These are phyloP conservation scores for Whitmania pigra DNA, from an alignment of 1,140 invertebrate species.

Conservation along the genomic window DNA sequence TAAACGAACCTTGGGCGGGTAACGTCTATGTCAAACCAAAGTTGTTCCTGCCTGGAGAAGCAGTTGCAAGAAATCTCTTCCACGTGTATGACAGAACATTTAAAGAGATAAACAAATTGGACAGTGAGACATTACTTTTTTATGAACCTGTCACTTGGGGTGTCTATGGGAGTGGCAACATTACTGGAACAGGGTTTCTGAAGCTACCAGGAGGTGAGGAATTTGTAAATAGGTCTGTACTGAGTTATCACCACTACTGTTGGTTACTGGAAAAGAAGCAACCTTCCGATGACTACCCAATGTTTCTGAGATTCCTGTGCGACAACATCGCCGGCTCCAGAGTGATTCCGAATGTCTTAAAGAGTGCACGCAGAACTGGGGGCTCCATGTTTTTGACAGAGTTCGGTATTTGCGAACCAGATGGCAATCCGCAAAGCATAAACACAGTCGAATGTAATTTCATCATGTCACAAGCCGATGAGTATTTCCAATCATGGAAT, in stretches of 20 bases:
- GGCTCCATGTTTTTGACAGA: conserved; percentile 30
- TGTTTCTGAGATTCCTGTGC: conserved; percentile 20
- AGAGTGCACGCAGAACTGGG: conserved; percentile 24
- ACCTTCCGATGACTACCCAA: conserved; percentile 2
- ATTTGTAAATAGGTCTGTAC: conserved; percentile 24
- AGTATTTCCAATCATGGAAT: conserved; percentile 30
- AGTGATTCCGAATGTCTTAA: conserved; percentile 20
- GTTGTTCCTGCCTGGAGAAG: conserved; percentile 29
- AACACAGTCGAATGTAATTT: conserved; percentile 28
- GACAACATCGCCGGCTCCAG: conserved; percentile 26
- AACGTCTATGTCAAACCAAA: conserved; percentile 27
- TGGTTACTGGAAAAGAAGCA: conserved; percentile 26
- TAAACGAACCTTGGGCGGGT: conserved; percentile 34
- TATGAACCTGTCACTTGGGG: conserved; percentile 34
- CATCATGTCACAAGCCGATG: conserved; percentile 28
- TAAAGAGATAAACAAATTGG: conserved; percentile 28
- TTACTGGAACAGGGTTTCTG: conserved; percentile 28
- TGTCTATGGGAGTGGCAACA: conserved; percentile 24
- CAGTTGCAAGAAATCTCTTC: conserved; percentile 28
- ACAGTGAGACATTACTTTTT: conserved; percentile 29
- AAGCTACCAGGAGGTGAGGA: conserved; percentile 27
- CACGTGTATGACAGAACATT: conserved; percentile 28
- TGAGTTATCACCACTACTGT: conserved; percentile 33
- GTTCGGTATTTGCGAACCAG: conserved; percentile 31
- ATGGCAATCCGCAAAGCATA: conserved; percentile 17